phyloP scores from a whole-genome alignment of 2,888 invertebrate species.

The Metalampra italica region DNA sequence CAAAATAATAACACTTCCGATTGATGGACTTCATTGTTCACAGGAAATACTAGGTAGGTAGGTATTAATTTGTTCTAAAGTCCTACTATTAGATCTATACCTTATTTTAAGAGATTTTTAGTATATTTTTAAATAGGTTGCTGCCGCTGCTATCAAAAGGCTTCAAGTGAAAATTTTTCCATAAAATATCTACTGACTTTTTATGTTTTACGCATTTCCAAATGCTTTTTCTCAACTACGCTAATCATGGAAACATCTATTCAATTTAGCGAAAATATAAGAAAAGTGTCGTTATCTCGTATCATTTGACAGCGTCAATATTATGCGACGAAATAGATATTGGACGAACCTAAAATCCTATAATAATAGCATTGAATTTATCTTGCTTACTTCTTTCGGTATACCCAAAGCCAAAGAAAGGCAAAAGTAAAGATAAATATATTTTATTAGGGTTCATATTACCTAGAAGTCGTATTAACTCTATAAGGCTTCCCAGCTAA shows the following conservation, averaged over 20 bases:
- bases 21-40: neutral
- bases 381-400: conserved; percentile 1
- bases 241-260: conserved; percentile 10
- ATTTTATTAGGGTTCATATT: neutral
- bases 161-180: too few relatives aligned
- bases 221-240: neutral
- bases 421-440: neutral
- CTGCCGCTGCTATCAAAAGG: too few relatives aligned
- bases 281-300: conserved; percentile 21
- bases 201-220: neutral
- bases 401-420: neutral
- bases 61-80: too few relatives aligned
- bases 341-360: conserved; percentile 4
- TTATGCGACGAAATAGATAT: conserved; percentile 6
- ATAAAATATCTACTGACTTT: too few relatives aligned
- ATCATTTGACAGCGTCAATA: conserved; percentile 11
- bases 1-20: neutral
- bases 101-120: too few relatives aligned
- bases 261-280: conserved; percentile 15
- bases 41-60: too few relatives aligned
- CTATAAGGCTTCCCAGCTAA: neutral
- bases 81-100: too few relatives aligned
- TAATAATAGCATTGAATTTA: conserved; percentile 2
- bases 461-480: too few relatives aligned
- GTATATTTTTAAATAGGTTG: too few relatives aligned